A percentile compares a stretch with the other conserved stretches of the same genome.
Conservation (phyloP, 2,888 invertebrate genomes). For the Acanthoscelides obtectus region DNA sequence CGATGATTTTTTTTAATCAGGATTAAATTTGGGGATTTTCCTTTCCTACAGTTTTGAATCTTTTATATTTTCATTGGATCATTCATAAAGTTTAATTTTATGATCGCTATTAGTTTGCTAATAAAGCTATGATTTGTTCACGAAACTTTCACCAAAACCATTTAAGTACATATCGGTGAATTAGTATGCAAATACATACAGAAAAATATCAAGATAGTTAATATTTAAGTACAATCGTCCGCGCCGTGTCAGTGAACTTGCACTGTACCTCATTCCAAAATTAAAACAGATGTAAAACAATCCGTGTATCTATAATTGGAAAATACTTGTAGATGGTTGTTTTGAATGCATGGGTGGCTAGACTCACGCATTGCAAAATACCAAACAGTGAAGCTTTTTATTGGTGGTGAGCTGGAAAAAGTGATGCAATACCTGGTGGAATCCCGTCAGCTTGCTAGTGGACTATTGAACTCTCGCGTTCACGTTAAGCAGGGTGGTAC, state of each 20-base stretch:
- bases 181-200: neutral
- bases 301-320: neutral
- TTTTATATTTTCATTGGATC: too few species aligned
- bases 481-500: neutral
- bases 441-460: neutral
- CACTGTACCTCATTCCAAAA: neutral
- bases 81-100: too few species aligned
- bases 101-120: too few species aligned
- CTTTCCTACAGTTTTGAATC: too few species aligned
- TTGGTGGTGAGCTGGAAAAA: neutral
- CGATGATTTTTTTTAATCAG: too few species aligned
- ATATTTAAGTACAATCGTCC: neutral
- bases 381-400: neutral
- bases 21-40: too few species aligned
- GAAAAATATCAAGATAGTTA: neutral
- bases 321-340: neutral
- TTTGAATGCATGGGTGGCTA: neutral
- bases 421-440: neutral
- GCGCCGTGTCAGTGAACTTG: neutral
- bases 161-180: neutral
- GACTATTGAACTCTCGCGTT: neutral
- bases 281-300: neutral
- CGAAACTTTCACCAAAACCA: too few species aligned
- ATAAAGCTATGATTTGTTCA: too few species aligned
- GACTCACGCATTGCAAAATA: neutral